Evolutionary conservation across 2,797 vertebrate species (phyloP).

Genomic region (Pseudotriccus pelzelni): DNA sequence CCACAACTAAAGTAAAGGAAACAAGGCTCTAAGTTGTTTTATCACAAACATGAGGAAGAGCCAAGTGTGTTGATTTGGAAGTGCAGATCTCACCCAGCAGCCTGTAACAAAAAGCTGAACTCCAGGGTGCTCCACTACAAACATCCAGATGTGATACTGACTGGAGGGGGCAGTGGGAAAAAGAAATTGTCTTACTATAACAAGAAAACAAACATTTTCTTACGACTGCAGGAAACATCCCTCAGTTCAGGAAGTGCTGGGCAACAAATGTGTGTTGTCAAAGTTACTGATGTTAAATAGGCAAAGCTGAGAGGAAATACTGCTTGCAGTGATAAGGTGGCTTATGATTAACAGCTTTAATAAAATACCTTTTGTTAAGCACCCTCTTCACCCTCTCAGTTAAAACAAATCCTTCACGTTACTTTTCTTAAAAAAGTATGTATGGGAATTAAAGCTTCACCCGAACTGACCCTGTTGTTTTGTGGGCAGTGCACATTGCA

Average conservation of each 20-base stretch:
- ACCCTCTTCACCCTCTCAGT: rapidly evolving
- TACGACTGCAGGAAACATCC: not conserved
- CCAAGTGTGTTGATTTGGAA: not conserved
- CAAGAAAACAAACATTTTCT: not conserved
- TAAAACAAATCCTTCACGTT: not conserved
- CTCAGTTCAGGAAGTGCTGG: not conserved
- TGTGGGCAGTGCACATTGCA: rapidly evolving
- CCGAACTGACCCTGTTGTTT: not conserved
- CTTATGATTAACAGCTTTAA: not conserved
- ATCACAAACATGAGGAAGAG: not conserved
- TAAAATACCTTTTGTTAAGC: not conserved
- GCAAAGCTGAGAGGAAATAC: not conserved
- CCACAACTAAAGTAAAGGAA: not conserved
- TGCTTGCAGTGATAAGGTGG: not conserved
- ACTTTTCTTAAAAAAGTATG: not conserved
- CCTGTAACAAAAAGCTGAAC: not conserved
- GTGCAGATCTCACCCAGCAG: rapidly evolving
- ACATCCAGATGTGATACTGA: not conserved
- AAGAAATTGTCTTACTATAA: not conserved
- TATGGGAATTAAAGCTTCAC: not conserved
- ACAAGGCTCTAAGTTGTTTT: not conserved
- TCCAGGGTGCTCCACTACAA: rapidly evolving
- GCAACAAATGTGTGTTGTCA: rapidly evolving
- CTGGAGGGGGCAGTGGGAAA: not conserved
- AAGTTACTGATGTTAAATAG: not conserved